These are phyloP conservation scores for Nematostella vectensis DNA, from an alignment of 92 coral and sea anemone species.

Conservation along the genomic window DNA sequence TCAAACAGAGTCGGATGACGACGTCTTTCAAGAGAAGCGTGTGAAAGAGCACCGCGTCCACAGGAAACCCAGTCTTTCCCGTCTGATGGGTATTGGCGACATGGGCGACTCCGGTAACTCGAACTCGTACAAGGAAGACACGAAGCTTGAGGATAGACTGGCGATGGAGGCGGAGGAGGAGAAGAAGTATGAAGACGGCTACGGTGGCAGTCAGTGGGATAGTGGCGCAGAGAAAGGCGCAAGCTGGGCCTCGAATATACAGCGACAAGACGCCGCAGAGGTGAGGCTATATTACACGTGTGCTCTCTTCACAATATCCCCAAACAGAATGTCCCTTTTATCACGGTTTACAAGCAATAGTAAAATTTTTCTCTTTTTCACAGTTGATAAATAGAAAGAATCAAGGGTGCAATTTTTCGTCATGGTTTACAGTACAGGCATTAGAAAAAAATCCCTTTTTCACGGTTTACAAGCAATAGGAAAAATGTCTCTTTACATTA, in stretches of 20 bases:
- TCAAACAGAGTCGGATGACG: conserved; percentile 29
- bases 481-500: too few relatives aligned
- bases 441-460: too few relatives aligned
- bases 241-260: conserved; percentile 62
- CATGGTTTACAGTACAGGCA: background rate
- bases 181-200: conserved; percentile 84
- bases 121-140: conserved; percentile 80
- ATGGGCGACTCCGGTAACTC: conserved; percentile 43
- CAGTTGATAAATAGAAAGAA: too few relatives aligned
- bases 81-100: conserved; percentile 59
- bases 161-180: conserved; percentile 98
- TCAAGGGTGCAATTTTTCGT: too few relatives aligned
- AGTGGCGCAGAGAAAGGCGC: conserved; percentile 48
- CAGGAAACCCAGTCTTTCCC: conserved; percentile 56
- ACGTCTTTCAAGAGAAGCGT: conserved; percentile 34
- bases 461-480: too few relatives aligned
- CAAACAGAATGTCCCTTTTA: too few relatives aligned
- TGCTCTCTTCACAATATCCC: too few relatives aligned
- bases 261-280: conserved; percentile 86
- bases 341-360: too few relatives aligned
- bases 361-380: too few relatives aligned
- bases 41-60: conserved; percentile 70
- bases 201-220: conserved; percentile 58
- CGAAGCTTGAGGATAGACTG: conserved; percentile 76
- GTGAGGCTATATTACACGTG: conserved; percentile 15